Evolutionary conservation across 2,113 vertebrate species (phyloP), one percentile per base, ranked within the genome.

Genomic region (Melanostigma gelatinosum): DNA sequence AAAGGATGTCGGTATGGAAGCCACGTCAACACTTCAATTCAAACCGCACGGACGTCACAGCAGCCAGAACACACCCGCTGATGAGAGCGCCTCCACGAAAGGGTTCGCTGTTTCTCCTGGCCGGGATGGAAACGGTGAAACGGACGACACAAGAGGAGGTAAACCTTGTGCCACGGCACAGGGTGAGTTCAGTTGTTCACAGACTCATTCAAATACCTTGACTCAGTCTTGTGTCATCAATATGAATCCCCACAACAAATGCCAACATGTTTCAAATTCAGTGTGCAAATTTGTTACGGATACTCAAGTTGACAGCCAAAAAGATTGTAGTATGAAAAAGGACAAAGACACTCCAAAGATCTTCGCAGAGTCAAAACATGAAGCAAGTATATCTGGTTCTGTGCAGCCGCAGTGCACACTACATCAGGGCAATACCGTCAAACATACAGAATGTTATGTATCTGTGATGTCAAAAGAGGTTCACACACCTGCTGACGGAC

Each of bases 211-310:
- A 5, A 36, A 74, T 29, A 36, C 55, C 54, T 32, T 18, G 1
- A 29, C 65, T 78, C 73, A 87, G 78, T 74, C 72, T 8, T 67
- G 34, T 70, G 82, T 74, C 20, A 36, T 63, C 50, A 75, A 66
- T 42, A 60, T 70, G 68, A 85, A 83, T 68, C 65, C 84, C 78
- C 50, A 40, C 22, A 79, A 67, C 42, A 76, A 61, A 71, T 62
- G 9, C 58, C 82, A 40, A 40, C 52, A 78, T 55, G 0, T n/a
- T 24, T 64, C 72, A 32, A 69, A 69, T 60, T 69, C 22, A 11
- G 64, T 38, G 22, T 24, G 42, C 48, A 64, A 46, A 44, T 63
- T 54, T 40, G 74, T 65, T 40, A 46, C 79, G 54, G 11, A n/a
- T n/a, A 3, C 34, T 42, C 58, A 61, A 32, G 46, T 68, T n/a